phyloP scores from a whole-genome alignment of 2,113 vertebrate genomes.

The Accipiter cooperii region DNA sequence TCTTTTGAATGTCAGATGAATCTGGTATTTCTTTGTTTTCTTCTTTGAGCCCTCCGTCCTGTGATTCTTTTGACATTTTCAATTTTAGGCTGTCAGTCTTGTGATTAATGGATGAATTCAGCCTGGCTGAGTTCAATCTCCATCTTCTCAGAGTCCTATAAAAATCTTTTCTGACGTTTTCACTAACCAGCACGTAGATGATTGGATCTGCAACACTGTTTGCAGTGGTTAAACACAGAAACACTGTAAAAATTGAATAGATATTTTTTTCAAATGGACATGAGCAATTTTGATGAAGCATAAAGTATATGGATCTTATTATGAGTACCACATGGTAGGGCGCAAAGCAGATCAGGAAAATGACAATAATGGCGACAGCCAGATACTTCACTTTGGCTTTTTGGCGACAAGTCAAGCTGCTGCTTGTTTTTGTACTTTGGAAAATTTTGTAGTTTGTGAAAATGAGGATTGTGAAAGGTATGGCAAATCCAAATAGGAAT shows the following conservation, averaged over 20 bases:
- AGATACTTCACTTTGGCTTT: constrained; percentile 76
- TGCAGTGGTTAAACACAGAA: constrained; percentile 79
- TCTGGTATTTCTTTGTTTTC: background rate
- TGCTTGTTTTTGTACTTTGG: constrained; percentile 42
- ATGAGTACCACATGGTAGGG: constrained; percentile 85
- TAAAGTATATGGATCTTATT: constrained; percentile 62
- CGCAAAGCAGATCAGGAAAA: constrained; percentile 86
- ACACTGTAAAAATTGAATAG: constrained; percentile 68
- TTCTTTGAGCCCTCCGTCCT: background rate
- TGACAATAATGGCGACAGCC: constrained; percentile 69
- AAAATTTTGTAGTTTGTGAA: constrained; percentile 77
- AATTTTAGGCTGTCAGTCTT: background rate
- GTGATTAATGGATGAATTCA: background rate
- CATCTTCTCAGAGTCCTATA: constrained; percentile 4
- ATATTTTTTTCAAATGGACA: constrained; percentile 69
- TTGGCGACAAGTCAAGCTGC: constrained; percentile 30
- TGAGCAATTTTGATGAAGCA: background rate
- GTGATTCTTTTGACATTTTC: constrained; percentile 13
- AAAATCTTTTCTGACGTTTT: constrained; percentile 75
- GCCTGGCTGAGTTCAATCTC: background rate
- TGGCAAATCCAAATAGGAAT: constrained; percentile 74
- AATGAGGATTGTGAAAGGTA: constrained; percentile 74
- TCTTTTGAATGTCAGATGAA: background rate
- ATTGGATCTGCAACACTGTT: constrained; percentile 83
- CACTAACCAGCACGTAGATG: constrained; percentile 80